A percentile compares a stretch with the other conserved stretches of the same genome.
phyloP scores from a whole-genome alignment of 2,888 invertebrate species.

The Hemithea aestivaria region DNA sequence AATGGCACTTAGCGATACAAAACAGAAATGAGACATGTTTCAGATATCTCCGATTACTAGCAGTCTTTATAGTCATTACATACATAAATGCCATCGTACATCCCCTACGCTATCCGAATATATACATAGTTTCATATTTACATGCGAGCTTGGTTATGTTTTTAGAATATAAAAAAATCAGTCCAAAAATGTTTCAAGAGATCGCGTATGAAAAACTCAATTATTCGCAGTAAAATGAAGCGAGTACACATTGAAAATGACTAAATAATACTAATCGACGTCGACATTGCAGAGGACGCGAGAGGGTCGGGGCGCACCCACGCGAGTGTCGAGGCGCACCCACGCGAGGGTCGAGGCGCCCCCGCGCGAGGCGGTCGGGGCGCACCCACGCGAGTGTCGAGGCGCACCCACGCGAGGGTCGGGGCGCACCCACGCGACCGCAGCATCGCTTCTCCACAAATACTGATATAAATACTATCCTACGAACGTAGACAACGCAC shows the following conservation, averaged over 20 bases:
- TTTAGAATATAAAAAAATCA: slow-evolving; percentile 49
- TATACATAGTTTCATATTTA: slow-evolving; percentile 47
- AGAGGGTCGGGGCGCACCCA: not conserved
- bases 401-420: not conserved
- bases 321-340: no score
- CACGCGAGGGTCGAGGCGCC: no score
- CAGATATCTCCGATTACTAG: slow-evolving; percentile 24
- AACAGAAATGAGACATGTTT: slow-evolving; percentile 3
- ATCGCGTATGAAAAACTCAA: slow-evolving; percentile 43
- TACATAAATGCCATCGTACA: slow-evolving; percentile 27
- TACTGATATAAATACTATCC: no score
- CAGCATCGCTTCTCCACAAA: not conserved
- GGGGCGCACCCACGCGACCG: no score
- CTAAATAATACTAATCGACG: slow-evolving; percentile 37
- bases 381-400: no score
- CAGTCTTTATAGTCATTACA: slow-evolving; percentile 35
- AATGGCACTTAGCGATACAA: slow-evolving; percentile 16
- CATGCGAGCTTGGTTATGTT: slow-evolving; percentile 27
- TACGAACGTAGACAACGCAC: no score
- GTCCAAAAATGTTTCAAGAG: slow-evolving; percentile 55
- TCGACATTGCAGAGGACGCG: slow-evolving; percentile 28
- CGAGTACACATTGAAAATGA: slow-evolving; percentile 37
- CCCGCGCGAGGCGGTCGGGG: not conserved
- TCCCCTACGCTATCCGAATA: slow-evolving; percentile 31
- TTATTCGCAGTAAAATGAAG: slow-evolving; percentile 44